Conservation (phyloP, 2,113 vertebrate species). For the Microtus ochrogaster region DNA sequence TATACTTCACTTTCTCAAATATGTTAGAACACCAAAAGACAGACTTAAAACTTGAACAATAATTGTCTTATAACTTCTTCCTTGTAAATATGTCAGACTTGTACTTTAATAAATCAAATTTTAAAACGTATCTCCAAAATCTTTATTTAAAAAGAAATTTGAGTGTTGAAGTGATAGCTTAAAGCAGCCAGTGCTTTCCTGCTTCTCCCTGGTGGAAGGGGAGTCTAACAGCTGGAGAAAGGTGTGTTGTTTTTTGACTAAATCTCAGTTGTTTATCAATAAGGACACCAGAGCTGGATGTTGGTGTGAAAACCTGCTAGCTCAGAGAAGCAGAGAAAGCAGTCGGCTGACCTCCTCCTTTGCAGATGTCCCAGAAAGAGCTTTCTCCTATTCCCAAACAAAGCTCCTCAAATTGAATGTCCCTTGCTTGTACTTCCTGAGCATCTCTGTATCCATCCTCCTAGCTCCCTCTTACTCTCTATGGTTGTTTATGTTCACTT, state of each 20-base stretch:
- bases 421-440: no score
- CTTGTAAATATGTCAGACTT: neutral
- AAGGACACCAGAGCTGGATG: neutral
- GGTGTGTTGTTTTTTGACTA: neutral
- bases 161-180: neutral
- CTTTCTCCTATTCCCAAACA: no score
- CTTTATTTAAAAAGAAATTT: constrained; percentile 4
- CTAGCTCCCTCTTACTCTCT: no score
- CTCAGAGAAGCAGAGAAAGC: no score
- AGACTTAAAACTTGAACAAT: constrained; percentile 10
- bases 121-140: neutral
- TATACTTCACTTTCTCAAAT: constrained; percentile 36
- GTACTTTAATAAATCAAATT: neutral
- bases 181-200: neutral
- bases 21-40: constrained; percentile 3
- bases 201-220: neutral
- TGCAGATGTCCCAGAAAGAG: no score
- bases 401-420: no score
- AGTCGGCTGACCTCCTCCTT: no score
- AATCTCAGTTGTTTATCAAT: neutral
- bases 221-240: neutral
- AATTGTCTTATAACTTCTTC: constrained; percentile 18
- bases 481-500: no score
- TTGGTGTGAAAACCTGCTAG: neutral
- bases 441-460: no score